These are phyloP conservation scores for Pangasius krempfi DNA, from an alignment of 2,797 vertebrate species.

Conservation along the genomic window DNA sequence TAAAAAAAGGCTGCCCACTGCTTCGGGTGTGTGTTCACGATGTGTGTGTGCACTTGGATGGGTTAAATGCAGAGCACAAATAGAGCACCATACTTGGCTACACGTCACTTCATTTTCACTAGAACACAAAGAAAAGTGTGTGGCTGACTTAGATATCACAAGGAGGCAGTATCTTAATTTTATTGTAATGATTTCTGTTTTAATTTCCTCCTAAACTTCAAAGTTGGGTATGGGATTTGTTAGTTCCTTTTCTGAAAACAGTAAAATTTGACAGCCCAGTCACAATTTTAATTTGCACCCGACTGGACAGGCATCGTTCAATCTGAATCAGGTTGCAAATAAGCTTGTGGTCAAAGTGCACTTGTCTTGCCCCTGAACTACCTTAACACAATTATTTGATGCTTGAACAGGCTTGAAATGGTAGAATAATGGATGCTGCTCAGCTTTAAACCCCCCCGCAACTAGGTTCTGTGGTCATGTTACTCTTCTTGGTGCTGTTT, in stretches of 20 bases:
- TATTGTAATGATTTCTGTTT: background rate
- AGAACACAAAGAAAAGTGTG: background rate
- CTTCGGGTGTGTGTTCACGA: no score
- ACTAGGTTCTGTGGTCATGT: background rate
- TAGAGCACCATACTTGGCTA: no score
- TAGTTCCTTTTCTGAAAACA: background rate
- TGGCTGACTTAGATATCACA: background rate
- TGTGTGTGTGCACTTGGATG: no score
- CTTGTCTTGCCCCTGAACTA: background rate
- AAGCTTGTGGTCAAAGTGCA: background rate
- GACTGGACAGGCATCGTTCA: background rate
- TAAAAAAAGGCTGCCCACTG: no score
- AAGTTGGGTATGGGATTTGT: background rate
- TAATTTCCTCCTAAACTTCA: background rate
- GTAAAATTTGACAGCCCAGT: background rate
- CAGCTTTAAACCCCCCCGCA: background rate
- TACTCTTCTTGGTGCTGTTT: background rate
- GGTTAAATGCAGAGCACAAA: no score
- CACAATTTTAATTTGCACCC: background rate
- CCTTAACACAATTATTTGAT: background rate
- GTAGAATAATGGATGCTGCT: background rate
- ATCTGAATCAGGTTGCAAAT: no score
- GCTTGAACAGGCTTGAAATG: background rate
- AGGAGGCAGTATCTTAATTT: background rate
- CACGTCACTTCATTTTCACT: background rate